Base-by-base conservation (phyloP, 2,888 invertebrate genomes). In the Ornithoptera priamus region DNA sequence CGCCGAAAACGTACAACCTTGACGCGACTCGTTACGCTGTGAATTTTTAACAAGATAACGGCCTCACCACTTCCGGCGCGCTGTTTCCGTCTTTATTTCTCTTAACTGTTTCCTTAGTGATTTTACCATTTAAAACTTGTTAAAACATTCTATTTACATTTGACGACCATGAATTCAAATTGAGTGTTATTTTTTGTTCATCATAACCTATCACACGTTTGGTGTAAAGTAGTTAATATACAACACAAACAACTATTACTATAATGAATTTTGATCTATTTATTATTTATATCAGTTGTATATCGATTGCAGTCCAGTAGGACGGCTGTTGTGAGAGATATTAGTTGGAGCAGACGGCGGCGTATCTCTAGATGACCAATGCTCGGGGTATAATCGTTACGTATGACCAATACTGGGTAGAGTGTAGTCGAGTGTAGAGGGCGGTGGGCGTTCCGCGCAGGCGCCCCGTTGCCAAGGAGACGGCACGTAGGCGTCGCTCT, bases 391-490 rank as follows among this genome's bases (percentile, higher is more conserved):
- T 57, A 39, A 42, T 62, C 67, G 57, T 17, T 62, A 22, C 59
- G 59, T 46, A 50, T 77, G 77, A 78, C 76, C 80, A 69, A 69
- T 69, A 65, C 69, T 50, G 69, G 61, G 65, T 65, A 30, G 65
- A 65, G 69, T 60, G 81, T 75, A 76, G 79, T 80, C 75, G 77
- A 71, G 76, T 76, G 72, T 70, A 67, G 83, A 80, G 80, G 79
- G 81, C 81, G 80, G 87, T 87, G 81, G 90, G 93, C 91, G 93
- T 83, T 92, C 88, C 90, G 89, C 92, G 92, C 92, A 85, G 90
- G 92, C 93, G 93, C 90, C 86, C 84, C 90, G 93, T 93, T 94
- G 92, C 93, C 93, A 93, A 93, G 94, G 92, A 93, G 90, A 93
- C 93, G 92, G 94, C 94, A 94, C 94, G 93, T 93, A 93, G 85